phyloP scores from a whole-genome alignment of 2,888 invertebrate genomes.

The Hetaerina titia region DNA sequence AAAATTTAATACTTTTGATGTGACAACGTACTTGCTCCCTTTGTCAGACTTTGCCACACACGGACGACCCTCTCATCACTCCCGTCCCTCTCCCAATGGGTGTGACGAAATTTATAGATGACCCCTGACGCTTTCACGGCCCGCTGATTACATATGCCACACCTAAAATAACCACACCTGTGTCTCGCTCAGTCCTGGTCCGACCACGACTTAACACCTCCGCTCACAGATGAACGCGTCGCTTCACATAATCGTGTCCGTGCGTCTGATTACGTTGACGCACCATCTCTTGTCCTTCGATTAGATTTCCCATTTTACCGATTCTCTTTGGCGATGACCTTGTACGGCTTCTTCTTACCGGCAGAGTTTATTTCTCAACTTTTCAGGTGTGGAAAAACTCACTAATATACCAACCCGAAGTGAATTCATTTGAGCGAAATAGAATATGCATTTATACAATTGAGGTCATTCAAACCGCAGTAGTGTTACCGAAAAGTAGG shows the following conservation, averaged over 20 bases:
- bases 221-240: not conserved
- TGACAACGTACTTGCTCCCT: not conserved
- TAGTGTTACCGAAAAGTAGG: no score
- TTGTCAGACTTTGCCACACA: not conserved
- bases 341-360: no score
- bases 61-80: not conserved
- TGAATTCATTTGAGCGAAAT: no score
- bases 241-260: not conserved
- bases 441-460: no score
- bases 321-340: no score
- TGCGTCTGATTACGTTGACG: no score
- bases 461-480: no score
- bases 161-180: not conserved
- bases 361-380: no score
- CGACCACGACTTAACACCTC: not conserved
- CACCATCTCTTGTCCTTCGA: no score
- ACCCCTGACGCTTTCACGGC: not conserved
- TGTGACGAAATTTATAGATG: slow-evolving; percentile 18
- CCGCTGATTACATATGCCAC: not conserved
- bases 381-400: no score
- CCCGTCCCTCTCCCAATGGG: not conserved
- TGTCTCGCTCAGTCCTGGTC: not conserved
- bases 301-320: no score
- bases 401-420: no score
- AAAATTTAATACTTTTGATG: slow-evolving; percentile 33